Conservation (phyloP, 2,113 vertebrate genomes). For the Seriola quinqueradiata region DNA sequence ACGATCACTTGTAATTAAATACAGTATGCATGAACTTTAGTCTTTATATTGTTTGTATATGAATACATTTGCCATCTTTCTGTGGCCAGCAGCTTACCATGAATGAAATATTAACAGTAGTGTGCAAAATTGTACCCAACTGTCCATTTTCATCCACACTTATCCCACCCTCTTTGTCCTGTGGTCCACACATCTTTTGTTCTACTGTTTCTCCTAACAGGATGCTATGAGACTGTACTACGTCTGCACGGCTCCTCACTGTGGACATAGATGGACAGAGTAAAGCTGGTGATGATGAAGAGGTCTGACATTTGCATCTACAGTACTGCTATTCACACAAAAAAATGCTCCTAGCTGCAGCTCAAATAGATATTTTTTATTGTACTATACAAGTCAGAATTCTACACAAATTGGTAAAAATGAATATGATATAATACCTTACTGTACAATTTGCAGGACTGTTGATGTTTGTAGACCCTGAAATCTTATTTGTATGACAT, state of each 20-base stretch:
- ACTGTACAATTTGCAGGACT: not conserved
- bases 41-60: not conserved
- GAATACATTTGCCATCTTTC: not conserved
- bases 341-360: not conserved
- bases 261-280: constrained; percentile 95
- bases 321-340: not conserved
- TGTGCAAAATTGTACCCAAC: not conserved
- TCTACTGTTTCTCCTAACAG: constrained; percentile 70
- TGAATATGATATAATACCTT: not conserved
- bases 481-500: constrained; percentile 7
- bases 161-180: not conserved
- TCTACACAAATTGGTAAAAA: not conserved
- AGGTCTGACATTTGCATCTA: constrained; percentile 16
- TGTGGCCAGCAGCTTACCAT: not conserved
- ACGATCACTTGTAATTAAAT: not conserved
- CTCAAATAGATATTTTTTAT: constrained; percentile 3
- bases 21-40: not conserved
- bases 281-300: constrained; percentile 70
- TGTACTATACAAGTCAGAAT: not conserved
- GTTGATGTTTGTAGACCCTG: not conserved
- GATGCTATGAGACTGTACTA: constrained; percentile 96
- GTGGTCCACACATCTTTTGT: not conserved
- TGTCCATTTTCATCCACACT: not conserved
- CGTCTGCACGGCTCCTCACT: constrained; percentile 94
- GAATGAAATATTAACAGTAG: not conserved